Base-by-base conservation (phyloP, 64 coral and sea anemone genomes). In the Anthopleura sola region DNA sequence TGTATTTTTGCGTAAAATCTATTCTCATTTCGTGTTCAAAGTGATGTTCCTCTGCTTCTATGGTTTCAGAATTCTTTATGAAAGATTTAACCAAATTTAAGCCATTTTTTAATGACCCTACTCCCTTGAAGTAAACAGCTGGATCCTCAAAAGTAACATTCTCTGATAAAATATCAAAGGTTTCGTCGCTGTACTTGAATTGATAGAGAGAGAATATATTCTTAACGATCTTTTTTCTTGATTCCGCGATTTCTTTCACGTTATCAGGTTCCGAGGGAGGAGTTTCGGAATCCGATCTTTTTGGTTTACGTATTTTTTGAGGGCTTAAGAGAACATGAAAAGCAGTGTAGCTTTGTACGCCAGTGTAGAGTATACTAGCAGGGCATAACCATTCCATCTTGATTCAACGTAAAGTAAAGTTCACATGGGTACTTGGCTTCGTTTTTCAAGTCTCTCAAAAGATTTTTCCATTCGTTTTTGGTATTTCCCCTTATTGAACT, bases 1-100 rank as follows among this genome's bases (percentile, higher is more conserved):
- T 90, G 60, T 84, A 90, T 84, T 90, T 90, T 23, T 90, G 88
- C 23, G 81, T 82, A 68, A 84, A 90, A 71, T 90, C 88, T 1
- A 90, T 47, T 18, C 64, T 74, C 38, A 90, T 75, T 50, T 46
- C 33, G 12, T 84, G 64, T 90, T 90, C 57, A 44, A 74, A 90
- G 82, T 90, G 88, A 11, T 51, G 88, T 57, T 83, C 88, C 37
- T 49, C 28, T 1, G 48, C 24, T 40, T 81, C 36, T 24, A 83
- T 40, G 37, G 88, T 90, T 49, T 90, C 81, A 24, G 81, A 83
- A 53, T 57, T 83, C 82, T 84, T 83, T 28, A 90, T 75, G 8
- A 75, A 23, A 21, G 81, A 68, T 55, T 33, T 81, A 1, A 84
- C 9, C 26, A 90, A 51, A 84, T 64, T 74, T 6, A 90, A 24